Conservation (phyloP, 2,888 invertebrate species). For the Stenodera caucasica region DNA sequence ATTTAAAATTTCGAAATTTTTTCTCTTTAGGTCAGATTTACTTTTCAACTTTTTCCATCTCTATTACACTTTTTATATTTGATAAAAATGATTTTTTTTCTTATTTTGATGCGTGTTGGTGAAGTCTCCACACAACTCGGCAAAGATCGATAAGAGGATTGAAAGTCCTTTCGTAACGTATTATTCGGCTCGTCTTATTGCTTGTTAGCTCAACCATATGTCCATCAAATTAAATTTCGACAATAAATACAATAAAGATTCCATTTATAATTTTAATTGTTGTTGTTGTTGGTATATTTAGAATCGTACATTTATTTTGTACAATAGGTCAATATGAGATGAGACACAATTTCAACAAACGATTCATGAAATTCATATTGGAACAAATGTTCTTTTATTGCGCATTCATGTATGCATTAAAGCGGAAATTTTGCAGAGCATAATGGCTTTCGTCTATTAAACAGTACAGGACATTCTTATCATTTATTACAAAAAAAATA, state of each 20-base stretch:
- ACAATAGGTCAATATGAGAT: conserved; percentile 4
- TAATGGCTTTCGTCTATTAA: conserved; percentile 19
- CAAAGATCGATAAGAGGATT: conserved; percentile 39
- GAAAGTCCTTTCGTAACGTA: conserved; percentile 39
- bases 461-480: neutral
- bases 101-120: conserved; percentile 26
- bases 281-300: no score
- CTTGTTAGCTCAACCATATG: conserved; percentile 46
- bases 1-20: neutral
- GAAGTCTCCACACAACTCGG: conserved; percentile 28
- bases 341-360: conserved; percentile 19
- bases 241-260: no score
- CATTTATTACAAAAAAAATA: conserved; percentile 9
- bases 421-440: conserved; percentile 20
- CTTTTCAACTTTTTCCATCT: conserved; percentile 28
- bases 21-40: conserved; percentile 28
- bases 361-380: conserved; percentile 21
- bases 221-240: conserved; percentile 48
- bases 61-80: neutral
- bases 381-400: conserved; percentile 19
- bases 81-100: conserved; percentile 33
- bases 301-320: no score
- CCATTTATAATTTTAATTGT: no score
- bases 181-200: conserved; percentile 45
- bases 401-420: conserved; percentile 14